Conservation (phyloP, 64 coral and sea anemone genomes). For the Acropora yongei region DNA sequence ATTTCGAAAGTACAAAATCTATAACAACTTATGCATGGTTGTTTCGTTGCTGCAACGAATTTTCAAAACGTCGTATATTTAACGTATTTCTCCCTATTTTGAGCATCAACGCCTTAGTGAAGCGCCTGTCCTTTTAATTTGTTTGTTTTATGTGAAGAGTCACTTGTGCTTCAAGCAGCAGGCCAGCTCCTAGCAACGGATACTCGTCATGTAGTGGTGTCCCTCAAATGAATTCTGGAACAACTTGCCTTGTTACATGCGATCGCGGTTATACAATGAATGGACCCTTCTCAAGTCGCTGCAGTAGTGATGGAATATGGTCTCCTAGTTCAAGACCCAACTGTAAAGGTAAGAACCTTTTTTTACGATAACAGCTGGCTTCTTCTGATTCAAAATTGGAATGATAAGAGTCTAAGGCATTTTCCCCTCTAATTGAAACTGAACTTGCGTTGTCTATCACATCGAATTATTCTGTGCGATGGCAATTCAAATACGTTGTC, state of each 20-base stretch:
- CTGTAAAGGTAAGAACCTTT: slow-evolving; percentile 44
- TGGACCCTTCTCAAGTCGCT: background rate
- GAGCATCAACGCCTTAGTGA: background rate
- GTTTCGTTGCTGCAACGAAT: background rate
- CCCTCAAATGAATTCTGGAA: slow-evolving; percentile 10
- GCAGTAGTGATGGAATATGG: slow-evolving; percentile 54
- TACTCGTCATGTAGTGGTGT: background rate
- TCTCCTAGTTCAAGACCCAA: slow-evolving; percentile 37
- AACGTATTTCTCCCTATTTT: background rate
- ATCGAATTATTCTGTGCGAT: background rate
- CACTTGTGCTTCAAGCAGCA: slow-evolving; percentile 9
- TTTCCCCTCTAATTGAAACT: background rate
- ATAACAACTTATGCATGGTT: background rate
- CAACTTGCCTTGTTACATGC: slow-evolving; percentile 32
- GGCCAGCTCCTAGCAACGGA: slow-evolving; percentile 53
- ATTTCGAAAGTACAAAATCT: background rate
- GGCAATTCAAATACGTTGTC: background rate
- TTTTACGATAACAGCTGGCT: background rate
- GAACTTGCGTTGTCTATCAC: background rate
- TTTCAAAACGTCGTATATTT: background rate
- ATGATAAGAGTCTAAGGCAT: background rate
- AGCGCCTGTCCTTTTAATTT: background rate
- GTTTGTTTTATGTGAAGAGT: slow-evolving; percentile 22
- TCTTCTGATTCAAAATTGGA: background rate
- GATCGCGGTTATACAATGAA: slow-evolving; percentile 40